phyloP scores from a whole-genome alignment of 2,113 vertebrate species.

The Corythaeola cristata region DNA sequence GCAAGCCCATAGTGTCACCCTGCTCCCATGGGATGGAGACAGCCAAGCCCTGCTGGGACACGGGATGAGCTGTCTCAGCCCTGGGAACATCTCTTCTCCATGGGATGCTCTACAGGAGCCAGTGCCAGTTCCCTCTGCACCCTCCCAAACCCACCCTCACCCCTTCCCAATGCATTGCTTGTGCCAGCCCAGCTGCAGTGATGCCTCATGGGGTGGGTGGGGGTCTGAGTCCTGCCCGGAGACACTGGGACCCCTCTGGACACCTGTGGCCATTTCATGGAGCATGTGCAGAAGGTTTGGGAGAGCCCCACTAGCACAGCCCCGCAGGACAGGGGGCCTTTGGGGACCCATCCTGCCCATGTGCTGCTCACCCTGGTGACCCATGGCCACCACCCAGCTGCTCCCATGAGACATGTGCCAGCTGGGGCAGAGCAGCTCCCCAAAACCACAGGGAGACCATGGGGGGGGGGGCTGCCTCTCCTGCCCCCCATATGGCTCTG shows the following conservation, averaged over 20 bases:
- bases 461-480: rapidly evolving
- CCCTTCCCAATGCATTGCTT: rapidly evolving
- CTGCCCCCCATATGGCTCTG: rapidly evolving
- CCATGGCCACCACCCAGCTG: not conserved
- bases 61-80: rapidly evolving
- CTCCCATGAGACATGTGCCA: not conserved
- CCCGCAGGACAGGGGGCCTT: rapidly evolving
- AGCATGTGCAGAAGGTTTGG: not conserved
- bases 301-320: not conserved
- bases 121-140: rapidly evolving
- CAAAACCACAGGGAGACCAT: not conserved
- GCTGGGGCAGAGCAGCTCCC: not conserved
- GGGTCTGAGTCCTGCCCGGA: not conserved
- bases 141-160: not conserved
- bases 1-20: not conserved
- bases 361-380: not conserved
- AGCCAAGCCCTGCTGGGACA: not conserved
- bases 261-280: rapidly evolving
- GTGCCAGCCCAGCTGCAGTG: not conserved
- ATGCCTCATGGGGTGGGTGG: not conserved
- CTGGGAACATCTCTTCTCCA: not conserved
- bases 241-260: not conserved
- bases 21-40: not conserved
- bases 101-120: not conserved
- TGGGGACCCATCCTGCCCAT: not conserved